Conservation (phyloP, 2,888 invertebrate genomes). For the Nephrotoma appendiculata region DNA sequence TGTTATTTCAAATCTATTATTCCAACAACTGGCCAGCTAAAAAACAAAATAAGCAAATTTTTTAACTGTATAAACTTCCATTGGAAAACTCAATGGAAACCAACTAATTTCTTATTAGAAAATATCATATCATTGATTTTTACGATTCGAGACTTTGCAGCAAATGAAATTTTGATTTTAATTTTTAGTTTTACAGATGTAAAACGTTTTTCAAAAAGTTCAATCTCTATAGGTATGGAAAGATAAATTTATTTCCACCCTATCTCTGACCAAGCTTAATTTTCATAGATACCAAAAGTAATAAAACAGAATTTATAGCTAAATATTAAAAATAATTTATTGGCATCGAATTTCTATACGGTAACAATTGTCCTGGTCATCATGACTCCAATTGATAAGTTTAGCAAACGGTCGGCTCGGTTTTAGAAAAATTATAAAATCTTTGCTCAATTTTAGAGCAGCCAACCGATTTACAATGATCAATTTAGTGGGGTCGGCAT, state of each 20-base stretch:
- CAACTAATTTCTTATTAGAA: too few relatives aligned
- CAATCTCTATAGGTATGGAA: not conserved
- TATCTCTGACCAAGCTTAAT: not conserved
- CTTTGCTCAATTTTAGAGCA: slow-evolving; percentile 24
- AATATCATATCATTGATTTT: too few relatives aligned
- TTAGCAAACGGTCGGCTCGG: slow-evolving; percentile 30
- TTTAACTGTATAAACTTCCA: too few relatives aligned
- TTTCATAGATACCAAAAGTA: not conserved
- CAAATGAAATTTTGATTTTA: too few relatives aligned
- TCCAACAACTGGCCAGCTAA: too few relatives aligned
- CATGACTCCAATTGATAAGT: slow-evolving; percentile 25
- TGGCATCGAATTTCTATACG: slow-evolving; percentile 27
- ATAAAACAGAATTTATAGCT: not conserved
- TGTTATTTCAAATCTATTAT: too few relatives aligned
- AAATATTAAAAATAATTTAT: slow-evolving; percentile 11
- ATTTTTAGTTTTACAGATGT: too few relatives aligned
- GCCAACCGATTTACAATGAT: slow-evolving; percentile 28
- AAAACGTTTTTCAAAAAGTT: not conserved
- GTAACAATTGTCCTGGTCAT: slow-evolving; percentile 26
- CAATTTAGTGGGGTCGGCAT: slow-evolving; percentile 22
- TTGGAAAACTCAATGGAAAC: too few relatives aligned
- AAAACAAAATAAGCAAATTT: too few relatives aligned
- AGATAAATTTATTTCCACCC: not conserved
- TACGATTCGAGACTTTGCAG: too few relatives aligned
- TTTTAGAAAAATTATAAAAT: slow-evolving; percentile 25